Evolutionary conservation across 2,797 vertebrate species (phyloP).

Genomic region (Emydoidea blandingii): DNA sequence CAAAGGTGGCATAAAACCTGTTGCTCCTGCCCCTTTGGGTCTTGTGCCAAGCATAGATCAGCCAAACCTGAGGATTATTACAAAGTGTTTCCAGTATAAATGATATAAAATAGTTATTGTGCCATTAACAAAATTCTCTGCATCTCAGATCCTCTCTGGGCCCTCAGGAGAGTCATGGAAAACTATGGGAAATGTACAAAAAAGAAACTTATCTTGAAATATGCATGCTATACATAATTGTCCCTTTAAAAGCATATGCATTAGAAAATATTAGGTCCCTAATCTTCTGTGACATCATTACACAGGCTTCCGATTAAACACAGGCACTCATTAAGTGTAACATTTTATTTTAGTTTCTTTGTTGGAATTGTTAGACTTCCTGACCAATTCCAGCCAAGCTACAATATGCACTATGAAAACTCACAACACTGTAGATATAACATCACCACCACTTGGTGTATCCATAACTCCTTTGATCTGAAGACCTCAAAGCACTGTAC

Average conservation of each 20-base stretch:
- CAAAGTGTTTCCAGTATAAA: constrained; percentile 49
- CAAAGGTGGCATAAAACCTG: constrained; percentile 51
- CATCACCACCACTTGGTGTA: constrained; percentile 71
- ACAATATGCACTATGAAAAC: constrained; percentile 75
- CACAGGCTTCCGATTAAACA: constrained; percentile 74
- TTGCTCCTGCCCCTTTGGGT: background rate
- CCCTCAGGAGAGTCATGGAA: constrained; percentile 51
- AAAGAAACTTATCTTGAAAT: constrained; percentile 69
- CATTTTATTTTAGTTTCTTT: constrained; percentile 74
- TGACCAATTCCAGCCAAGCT: constrained; percentile 78
- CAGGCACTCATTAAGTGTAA: constrained; percentile 72
- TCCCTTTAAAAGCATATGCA: constrained; percentile 71
- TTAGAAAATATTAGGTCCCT: constrained; percentile 70
- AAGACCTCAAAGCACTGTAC: constrained; percentile 62
- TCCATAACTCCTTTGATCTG: constrained; percentile 54
- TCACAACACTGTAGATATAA: constrained; percentile 67
- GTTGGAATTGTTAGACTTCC: constrained; percentile 66
- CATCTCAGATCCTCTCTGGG: constrained; percentile 47
- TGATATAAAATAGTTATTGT: constrained; percentile 51
- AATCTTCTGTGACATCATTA: constrained; percentile 76
- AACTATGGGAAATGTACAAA: constrained; percentile 59
- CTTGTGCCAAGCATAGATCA: constrained; percentile 20
- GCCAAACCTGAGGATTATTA: constrained; percentile 20
- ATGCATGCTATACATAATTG: constrained; percentile 50
- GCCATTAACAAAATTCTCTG: constrained; percentile 63